Base-by-base conservation (phyloP, 2,113 vertebrate genomes). In the Chitala chitala region DNA sequence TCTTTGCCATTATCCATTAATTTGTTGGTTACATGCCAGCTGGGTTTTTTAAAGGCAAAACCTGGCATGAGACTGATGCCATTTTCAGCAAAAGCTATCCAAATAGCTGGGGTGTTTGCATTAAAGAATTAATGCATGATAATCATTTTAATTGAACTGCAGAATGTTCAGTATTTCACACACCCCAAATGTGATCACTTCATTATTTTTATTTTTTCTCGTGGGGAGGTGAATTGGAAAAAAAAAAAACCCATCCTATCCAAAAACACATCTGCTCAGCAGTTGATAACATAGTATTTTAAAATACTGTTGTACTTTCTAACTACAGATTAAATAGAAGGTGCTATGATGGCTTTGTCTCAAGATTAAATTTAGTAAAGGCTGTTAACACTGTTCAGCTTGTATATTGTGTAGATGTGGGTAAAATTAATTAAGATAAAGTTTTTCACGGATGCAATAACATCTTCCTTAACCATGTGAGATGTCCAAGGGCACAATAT, bases 1-100 rank as follows among this genome's bases (percentile, higher is more conserved):
- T 29, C 40, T 24, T 15, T 68, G 64, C 64, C 64, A 68, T 68
- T 42, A 46, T 12, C 64, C 42, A 68, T 68, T 68, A 68, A 68
- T 46, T 46, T 22, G 15, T 29, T 68, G 64, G 64, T 68, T 12
- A 46, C 24, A 48, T 68, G 64, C 64, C 64, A 68, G 42, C n/a
- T 48, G 22, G 42, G 40, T 29, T 68, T 68, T 51, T 48, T 15
- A 46, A 68, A 68, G 64, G 12, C 42, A 68, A n/a, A 15, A 42
- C 64, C 38, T 68, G 64, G 64, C 40, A 68, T 46, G 42, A 68
- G 17, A 46, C 22, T 48, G 8, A 10, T 68, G 64, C 38, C 38
- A 68, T 68, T 48, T 68, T 38, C 64, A 26, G 38, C 40, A 68
- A 48, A 12, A 68, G 42, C 22, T 24, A 46, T 26, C 64, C 0